Evolutionary conservation across 2,797 vertebrate species (phyloP), one percentile per base, ranked within the genome.

Genomic region (Cuniculus paca): DNA sequence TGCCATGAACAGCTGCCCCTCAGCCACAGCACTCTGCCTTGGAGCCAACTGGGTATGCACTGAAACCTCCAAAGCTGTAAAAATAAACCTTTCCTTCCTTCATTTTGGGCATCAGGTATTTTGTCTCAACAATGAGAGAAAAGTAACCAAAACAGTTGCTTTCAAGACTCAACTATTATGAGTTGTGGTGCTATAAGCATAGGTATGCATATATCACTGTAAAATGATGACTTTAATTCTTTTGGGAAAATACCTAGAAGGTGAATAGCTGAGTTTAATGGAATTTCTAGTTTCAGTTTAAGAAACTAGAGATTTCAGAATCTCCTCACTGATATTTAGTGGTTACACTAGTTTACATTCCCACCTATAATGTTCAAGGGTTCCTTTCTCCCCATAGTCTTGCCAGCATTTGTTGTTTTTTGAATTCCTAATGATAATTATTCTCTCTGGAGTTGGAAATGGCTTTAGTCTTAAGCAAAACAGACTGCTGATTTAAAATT

Each of bases 401-500:
- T 13, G 22, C 24, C 22, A 42, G 39, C 22, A 42, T 42, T 74
- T 45, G 12, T 42, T 72, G 68, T 24, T 72, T 26, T 45, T 74
- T 74, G 70, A 45, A 24, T 45, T 74, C 70, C 45, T 74, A 74
- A 45, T 28, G 24, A 45, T 28, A 74, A 24, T 39, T 74, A 42
- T 74, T 74, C 11, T 45, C 45, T 45, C 70, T 74, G 70, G 39
- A 28, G 24, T 74, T 74, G 70, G 39, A 74, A 74, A 45, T 45
- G 70, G 24, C 24, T 80, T 85, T 58, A 36, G 74, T 50, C 74
- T 19, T 52, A 91, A 95, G 39, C 31, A 93, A 89, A 96, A 74
- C 74, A 91, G 93, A 95, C 61, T 92, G 74, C 1, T 83, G 75
- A 82, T 96, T 79, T 61, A 61, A 6, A 36, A 87, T 91, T 94